Percentiles rank a stretch among this genome's conserved stretches.
These are phyloP conservation scores for Raja brachyura DNA, from an alignment of 2,113 vertebrate genomes.

Conservation along the genomic window DNA sequence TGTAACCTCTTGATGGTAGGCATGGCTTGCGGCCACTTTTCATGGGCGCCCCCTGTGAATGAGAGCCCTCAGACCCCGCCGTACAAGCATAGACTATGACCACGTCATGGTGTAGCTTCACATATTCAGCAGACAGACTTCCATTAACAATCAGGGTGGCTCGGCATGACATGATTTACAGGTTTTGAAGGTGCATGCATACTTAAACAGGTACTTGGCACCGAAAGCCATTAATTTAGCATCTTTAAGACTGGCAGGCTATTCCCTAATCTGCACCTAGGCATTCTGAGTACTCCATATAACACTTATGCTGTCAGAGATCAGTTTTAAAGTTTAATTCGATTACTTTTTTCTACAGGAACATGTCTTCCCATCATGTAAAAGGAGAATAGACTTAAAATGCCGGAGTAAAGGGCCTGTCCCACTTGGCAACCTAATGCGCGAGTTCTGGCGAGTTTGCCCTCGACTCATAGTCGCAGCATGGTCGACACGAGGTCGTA, in stretches of 20 bases:
- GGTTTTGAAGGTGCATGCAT: neutral
- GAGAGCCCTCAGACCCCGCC: neutral
- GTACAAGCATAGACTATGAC: neutral
- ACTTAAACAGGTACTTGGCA: neutral
- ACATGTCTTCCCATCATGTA: neutral
- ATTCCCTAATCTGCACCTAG: neutral
- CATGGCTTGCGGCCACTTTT: neutral
- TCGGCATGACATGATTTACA: neutral
- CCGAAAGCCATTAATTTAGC: neutral
- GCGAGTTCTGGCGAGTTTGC: no score
- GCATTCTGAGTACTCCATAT: neutral
- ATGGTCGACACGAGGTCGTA: no score
- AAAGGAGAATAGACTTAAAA: no score
- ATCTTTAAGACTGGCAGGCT: neutral
- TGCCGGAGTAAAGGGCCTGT: no score
- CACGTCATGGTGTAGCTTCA: neutral
- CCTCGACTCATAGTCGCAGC: no score
- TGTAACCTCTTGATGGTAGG: neutral
- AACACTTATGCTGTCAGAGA: neutral
- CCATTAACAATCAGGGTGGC: neutral
- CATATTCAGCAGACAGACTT: neutral
- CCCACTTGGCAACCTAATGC: no score
- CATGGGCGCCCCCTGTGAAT: neutral
- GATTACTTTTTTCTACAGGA: neutral
- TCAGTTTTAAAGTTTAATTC: neutral